These are phyloP conservation scores for Netelia melanura DNA, from an alignment of 2,888 invertebrate species.

Conservation along the genomic window DNA sequence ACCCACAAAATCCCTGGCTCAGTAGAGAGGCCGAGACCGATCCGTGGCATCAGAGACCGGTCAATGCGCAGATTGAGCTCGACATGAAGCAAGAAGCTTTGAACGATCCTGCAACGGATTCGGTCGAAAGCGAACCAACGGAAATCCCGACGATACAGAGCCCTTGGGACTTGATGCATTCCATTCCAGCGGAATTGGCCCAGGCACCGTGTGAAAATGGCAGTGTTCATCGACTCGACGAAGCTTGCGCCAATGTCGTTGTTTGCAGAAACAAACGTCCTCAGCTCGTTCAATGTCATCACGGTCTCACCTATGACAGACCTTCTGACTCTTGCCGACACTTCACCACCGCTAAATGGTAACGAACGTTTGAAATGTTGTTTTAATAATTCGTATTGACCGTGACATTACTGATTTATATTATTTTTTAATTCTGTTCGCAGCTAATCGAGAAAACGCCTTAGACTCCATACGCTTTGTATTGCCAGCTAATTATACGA, in stretches of 20 bases:
- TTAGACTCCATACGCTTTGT: slow-evolving; percentile 42
- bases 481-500: slow-evolving; percentile 56
- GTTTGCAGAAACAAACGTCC: slow-evolving; percentile 78
- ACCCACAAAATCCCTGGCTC: slow-evolving; percentile 72
- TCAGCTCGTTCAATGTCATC: slow-evolving; percentile 77
- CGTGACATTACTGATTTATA: slow-evolving; percentile 34
- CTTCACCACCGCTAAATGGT: slow-evolving; percentile 80
- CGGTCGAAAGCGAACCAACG: slow-evolving; percentile 48
- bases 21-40: slow-evolving; percentile 67
- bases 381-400: background rate
- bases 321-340: slow-evolving; percentile 78
- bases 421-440: slow-evolving; percentile 34
- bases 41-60: slow-evolving; percentile 76
- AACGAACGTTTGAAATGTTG: slow-evolving; percentile 33
- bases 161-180: slow-evolving; percentile 77
- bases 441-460: slow-evolving; percentile 61
- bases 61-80: slow-evolving; percentile 70
- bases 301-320: slow-evolving; percentile 78
- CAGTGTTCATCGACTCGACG: slow-evolving; percentile 77
- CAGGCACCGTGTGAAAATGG: slow-evolving; percentile 77
- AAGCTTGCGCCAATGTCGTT: slow-evolving; percentile 78
- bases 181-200: slow-evolving; percentile 75
- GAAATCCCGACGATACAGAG: slow-evolving; percentile 68
- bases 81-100: slow-evolving; percentile 66
- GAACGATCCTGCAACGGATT: background rate